Evolutionary conservation across 1,140 invertebrate genomes (phyloP).

Genomic region (Drusus annulatus): DNA sequence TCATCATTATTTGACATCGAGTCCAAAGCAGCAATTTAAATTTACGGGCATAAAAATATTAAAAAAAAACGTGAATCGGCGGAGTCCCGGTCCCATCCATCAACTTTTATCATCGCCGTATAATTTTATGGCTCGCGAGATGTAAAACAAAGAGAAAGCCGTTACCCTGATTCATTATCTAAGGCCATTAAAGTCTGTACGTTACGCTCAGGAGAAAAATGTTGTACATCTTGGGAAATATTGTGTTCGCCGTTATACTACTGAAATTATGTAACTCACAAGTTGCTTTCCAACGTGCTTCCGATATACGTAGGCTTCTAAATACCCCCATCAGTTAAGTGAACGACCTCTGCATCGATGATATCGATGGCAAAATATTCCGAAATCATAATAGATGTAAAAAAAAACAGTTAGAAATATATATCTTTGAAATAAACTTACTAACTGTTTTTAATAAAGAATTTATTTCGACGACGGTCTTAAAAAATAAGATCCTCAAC

Average conservation of each 20-base stretch:
- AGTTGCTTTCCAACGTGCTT: no score
- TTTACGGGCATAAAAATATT: constrained; percentile 2
- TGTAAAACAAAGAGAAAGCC: constrained; percentile 30
- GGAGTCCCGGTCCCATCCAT: constrained; percentile 11
- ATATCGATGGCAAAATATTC: no score
- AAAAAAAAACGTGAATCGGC: constrained; percentile 16
- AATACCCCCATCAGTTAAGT: no score
- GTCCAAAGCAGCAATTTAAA: constrained; percentile 10
- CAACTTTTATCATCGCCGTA: constrained; percentile 43
- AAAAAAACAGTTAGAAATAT: no score
- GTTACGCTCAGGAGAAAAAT: constrained; percentile 6
- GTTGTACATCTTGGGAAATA: background rate
- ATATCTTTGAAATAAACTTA: no score
- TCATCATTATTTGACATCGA: background rate
- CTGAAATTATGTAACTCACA: no score
- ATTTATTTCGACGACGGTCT: no score
- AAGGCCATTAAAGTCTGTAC: constrained; percentile 35
- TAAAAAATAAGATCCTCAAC: no score
- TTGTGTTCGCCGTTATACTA: background rate
- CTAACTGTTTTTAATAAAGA: no score
- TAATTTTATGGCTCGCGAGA: constrained; percentile 37
- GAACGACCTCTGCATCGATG: no score
- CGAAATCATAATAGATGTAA: no score
- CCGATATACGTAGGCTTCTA: no score
- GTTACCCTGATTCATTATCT: constrained; percentile 36